Percentiles rank a stretch among this genome's conserved stretches.
phyloP scores from a whole-genome alignment of 2,797 vertebrate genomes.

The Leptodactylus fallax region DNA sequence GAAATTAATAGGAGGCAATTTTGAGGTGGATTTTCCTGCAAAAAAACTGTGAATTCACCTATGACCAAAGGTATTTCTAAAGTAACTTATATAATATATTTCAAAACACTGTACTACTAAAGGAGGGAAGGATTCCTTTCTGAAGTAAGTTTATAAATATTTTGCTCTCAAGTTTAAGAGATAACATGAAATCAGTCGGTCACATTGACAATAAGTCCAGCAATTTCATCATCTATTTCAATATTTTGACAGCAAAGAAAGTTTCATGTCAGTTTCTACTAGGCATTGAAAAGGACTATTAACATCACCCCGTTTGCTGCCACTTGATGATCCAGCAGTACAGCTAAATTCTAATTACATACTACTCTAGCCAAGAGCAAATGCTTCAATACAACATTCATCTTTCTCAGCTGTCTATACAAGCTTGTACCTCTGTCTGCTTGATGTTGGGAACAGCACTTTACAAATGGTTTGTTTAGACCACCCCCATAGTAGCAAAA shows the following conservation, averaged over 20 bases:
- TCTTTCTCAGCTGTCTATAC: not conserved
- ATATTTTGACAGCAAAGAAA: not conserved
- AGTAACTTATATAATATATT: too few species aligned
- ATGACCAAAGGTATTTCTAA: too few species aligned
- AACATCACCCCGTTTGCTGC: not conserved
- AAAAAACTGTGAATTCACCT: too few species aligned
- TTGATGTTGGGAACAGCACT: not conserved
- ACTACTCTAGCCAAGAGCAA: not conserved
- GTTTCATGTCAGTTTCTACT: not conserved
- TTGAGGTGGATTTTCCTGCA: too few species aligned
- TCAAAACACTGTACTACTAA: too few species aligned
- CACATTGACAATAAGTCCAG: not conserved
- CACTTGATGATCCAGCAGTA: not conserved
- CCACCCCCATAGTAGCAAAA: not conserved
- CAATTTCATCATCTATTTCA: not conserved
- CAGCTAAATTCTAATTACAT: not conserved
- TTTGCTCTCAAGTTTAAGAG: too few species aligned
- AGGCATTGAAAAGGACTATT: not conserved
- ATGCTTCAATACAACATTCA: not conserved
- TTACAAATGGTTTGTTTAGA: slow-evolving; percentile 3
- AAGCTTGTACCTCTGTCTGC: not conserved
- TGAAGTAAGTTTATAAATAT: not conserved
- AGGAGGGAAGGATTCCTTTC: not conserved
- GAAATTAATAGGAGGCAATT: too few species aligned
- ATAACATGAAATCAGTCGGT: not conserved